Percentiles rank a stretch among this genome's conserved stretches.
phyloP scores from a whole-genome alignment of 2,113 vertebrate genomes.

The Chascanopsetta lugubris region DNA sequence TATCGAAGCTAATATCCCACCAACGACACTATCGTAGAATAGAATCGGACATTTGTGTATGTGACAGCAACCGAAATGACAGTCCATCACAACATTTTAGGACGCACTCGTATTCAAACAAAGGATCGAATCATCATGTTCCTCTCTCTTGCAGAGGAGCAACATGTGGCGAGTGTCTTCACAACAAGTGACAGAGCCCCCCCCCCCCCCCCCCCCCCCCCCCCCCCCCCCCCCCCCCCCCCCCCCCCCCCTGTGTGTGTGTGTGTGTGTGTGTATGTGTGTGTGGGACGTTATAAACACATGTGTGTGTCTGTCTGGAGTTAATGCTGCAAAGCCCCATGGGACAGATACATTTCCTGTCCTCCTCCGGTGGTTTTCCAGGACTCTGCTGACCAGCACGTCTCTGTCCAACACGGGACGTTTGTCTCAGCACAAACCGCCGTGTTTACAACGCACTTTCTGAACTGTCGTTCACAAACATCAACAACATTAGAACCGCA shows the following conservation, averaged over 20 bases:
- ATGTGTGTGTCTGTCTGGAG: constrained; percentile 32
- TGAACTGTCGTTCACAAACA: constrained; percentile 1
- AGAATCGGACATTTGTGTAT: too few relatives aligned
- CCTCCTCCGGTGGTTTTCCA: constrained; percentile 14
- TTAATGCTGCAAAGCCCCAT: constrained; percentile 55
- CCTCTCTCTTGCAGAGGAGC: constrained; percentile 7
- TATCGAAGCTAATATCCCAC: too few relatives aligned
- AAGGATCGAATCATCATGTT: background rate
- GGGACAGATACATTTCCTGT: constrained; percentile 62
- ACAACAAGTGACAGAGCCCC: constrained; percentile 26
- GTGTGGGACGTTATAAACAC: constrained; percentile 44
- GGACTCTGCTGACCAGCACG: constrained; percentile 27
- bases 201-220: too few relatives aligned
- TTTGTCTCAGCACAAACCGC: background rate
- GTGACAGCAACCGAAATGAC: background rate
- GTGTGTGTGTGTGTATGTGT: constrained; percentile 28
- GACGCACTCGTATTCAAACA: background rate
- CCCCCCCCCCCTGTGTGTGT: too few relatives aligned
- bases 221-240: too few relatives aligned
- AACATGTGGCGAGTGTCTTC: constrained; percentile 42
- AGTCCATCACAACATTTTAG: background rate
- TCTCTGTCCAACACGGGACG: constrained; percentile 26
- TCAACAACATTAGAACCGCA: background rate
- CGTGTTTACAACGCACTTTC: constrained; percentile 2
- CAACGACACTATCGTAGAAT: too few relatives aligned